Evolutionary conservation across 1,140 invertebrate species (phyloP).

Genomic region (Oncopeltus fasciatus): DNA sequence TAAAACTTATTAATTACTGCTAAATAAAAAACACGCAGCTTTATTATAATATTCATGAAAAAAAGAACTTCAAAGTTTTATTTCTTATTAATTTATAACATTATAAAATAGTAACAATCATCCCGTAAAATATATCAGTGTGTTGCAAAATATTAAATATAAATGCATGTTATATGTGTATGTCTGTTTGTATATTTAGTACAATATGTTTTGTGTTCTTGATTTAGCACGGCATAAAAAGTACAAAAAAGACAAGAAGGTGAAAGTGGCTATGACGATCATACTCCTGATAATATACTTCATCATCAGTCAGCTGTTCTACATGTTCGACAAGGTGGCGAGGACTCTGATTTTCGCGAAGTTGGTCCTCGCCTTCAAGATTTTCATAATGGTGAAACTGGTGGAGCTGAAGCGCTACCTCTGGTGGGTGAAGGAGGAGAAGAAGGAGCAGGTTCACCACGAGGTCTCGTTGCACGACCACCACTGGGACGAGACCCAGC

Average conservation of each 20-base stretch:
- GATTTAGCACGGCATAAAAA: constrained; percentile 13
- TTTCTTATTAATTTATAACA: too few species aligned
- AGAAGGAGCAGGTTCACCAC: constrained; percentile 13
- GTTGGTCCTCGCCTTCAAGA: constrained; percentile 14
- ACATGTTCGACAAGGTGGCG: constrained; percentile 20
- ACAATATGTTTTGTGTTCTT: not conserved
- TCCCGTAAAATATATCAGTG: too few species aligned
- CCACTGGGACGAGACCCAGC: constrained; percentile 8
- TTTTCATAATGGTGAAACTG: constrained; percentile 17
- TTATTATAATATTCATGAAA: too few species aligned
- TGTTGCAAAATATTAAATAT: too few species aligned
- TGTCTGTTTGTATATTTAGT: not conserved
- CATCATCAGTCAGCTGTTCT: constrained; percentile 19
- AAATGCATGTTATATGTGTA: too few species aligned
- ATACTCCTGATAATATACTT: constrained; percentile 20
- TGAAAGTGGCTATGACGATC: constrained; percentile 16
- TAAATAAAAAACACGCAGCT: too few species aligned
- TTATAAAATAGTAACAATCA: too few species aligned
- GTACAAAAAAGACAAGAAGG: constrained; percentile 17
- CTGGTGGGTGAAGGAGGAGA: constrained; percentile 19
- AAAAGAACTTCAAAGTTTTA: too few species aligned
- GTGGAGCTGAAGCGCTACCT: constrained; percentile 18
- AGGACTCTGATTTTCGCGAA: constrained; percentile 18
- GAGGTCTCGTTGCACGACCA: constrained; percentile 17
- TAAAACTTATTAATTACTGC: too few species aligned